Evolutionary conservation across 2,113 vertebrate genomes (phyloP).

Genomic region (Pseudorasbora parva): DNA sequence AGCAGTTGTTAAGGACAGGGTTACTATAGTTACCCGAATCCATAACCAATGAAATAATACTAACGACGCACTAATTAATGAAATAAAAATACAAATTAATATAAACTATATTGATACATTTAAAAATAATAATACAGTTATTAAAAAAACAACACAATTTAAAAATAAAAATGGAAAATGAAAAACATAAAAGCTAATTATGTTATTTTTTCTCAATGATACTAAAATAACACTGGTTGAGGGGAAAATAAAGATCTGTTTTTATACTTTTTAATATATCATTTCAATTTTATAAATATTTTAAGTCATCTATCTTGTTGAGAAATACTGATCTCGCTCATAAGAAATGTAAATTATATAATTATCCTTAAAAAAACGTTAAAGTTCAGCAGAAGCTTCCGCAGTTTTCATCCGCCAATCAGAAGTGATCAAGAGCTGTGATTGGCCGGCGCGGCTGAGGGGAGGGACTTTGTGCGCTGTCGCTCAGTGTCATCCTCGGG

Average conservation of each 20-base stretch:
- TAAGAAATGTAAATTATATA: background rate
- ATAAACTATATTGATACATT: background rate
- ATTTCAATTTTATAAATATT: background rate
- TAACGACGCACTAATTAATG: background rate
- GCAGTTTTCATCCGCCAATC: background rate
- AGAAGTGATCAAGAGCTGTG: conserved; percentile 24
- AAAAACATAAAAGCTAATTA: too few species aligned
- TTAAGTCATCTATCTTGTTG: background rate
- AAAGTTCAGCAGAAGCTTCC: too few species aligned
- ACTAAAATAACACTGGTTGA: background rate
- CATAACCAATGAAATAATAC: background rate
- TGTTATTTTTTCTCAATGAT: background rate
- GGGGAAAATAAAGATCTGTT: background rate
- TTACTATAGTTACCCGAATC: too few species aligned
- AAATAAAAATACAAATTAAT: background rate
- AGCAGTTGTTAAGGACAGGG: too few species aligned
- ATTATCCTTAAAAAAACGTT: background rate
- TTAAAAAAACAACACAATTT: background rate
- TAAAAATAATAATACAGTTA: too few species aligned
- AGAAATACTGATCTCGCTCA: background rate
- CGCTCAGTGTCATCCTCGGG: conserved; percentile 70
- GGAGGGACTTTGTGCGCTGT: conserved; percentile 82
- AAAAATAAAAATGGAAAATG: background rate
- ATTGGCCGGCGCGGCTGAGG: conserved; percentile 75
- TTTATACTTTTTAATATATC: background rate